These are phyloP conservation scores for Griposia aprilina DNA, from an alignment of 2,888 invertebrate species.

Conservation along the genomic window DNA sequence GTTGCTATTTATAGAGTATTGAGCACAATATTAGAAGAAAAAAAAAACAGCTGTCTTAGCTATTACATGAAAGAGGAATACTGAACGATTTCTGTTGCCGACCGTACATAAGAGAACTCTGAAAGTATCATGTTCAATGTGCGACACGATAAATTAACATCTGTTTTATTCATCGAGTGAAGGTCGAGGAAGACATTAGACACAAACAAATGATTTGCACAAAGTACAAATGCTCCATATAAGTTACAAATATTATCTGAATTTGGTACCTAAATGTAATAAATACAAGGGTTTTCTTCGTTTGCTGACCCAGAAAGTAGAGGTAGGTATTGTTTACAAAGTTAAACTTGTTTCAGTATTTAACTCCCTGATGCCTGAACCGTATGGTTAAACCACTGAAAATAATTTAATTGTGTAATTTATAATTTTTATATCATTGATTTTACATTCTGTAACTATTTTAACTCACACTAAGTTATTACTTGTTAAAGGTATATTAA, in stretches of 20 bases:
- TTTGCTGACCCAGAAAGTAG: background rate
- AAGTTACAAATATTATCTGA: background rate
- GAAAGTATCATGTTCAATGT: slow-evolving; percentile 33
- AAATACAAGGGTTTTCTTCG: background rate
- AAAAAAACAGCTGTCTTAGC: background rate
- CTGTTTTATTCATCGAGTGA: slow-evolving; percentile 17
- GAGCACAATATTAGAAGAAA: background rate
- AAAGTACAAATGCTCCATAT: background rate
- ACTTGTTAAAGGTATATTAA: no score
- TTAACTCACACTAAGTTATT: no score
- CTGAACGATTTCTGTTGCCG: background rate
- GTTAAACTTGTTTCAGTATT: background rate
- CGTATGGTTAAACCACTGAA: no score
- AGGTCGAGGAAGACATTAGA: slow-evolving; percentile 16
- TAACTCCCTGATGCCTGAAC: no score
- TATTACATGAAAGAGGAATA: background rate
- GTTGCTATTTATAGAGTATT: no score
- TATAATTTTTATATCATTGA: no score
- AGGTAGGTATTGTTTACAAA: slow-evolving; percentile 6
- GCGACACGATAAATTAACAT: slow-evolving; percentile 32
- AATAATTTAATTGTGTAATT: no score
- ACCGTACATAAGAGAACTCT: background rate
- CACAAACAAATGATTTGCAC: slow-evolving; percentile 40
- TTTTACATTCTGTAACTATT: no score
- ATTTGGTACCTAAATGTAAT: background rate